phyloP scores from a whole-genome alignment of 1,140 invertebrate genomes.

The Hylaeus anthracinus region DNA sequence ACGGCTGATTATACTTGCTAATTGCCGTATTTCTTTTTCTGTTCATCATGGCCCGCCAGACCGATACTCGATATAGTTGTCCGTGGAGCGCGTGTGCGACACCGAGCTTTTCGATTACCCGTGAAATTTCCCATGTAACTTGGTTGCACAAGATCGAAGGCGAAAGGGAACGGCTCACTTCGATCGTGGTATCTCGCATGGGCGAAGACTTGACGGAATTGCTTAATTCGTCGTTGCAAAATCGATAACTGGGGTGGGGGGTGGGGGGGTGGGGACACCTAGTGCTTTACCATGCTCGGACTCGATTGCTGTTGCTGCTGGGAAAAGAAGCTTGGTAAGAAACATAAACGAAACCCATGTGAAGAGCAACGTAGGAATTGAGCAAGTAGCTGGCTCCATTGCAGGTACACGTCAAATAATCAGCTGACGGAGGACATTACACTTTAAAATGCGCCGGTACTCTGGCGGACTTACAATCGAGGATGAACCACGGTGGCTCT shows the following conservation, averaged over 20 bases:
- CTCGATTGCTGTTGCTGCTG: not conserved
- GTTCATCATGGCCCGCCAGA: not conserved
- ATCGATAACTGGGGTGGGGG: not conserved
- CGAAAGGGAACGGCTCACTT: not conserved
- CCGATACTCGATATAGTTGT: slow-evolving; percentile 24
- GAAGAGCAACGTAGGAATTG: too few species aligned
- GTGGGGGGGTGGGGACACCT: not conserved
- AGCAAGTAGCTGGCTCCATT: too few species aligned
- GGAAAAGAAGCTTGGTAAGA: too few species aligned
- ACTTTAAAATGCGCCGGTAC: slow-evolving; percentile 35
- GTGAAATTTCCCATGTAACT: not conserved
- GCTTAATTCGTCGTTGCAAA: not conserved
- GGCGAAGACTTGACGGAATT: not conserved
- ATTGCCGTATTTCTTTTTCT: not conserved
- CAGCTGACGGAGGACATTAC: slow-evolving; percentile 37
- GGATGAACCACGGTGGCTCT: slow-evolving; percentile 25
- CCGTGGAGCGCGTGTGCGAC: not conserved
- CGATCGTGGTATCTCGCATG: not conserved
- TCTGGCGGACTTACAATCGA: not conserved
- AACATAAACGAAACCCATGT: too few species aligned
- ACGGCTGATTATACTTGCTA: slow-evolving; percentile 38
- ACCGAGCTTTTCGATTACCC: not conserved
- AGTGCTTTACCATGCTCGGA: too few species aligned
- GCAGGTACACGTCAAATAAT: not conserved
- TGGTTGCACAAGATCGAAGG: slow-evolving; percentile 24